Base-by-base conservation (phyloP, 2,797 vertebrate species). In the Rhynchonycteris naso region DNA sequence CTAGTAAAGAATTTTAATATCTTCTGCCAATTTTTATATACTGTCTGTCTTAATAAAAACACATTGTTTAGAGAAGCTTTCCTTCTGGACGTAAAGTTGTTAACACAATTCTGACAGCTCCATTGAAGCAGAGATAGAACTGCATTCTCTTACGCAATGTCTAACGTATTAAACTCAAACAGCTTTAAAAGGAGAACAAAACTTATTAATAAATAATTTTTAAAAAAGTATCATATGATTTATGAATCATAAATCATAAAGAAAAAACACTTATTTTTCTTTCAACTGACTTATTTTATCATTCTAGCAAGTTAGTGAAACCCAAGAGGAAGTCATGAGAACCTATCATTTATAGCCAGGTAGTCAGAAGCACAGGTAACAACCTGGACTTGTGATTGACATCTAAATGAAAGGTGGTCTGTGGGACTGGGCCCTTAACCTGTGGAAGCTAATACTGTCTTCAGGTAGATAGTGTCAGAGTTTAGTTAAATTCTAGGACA, bases 1-100 rank as follows among this genome's bases (percentile, higher is more conserved):
- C 76, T 95, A 83, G 50, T 43, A 90, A 97, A 89, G 91, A 66
- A 54, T 68, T 86, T 88, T 91, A 82, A 35, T 96, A 96, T 94
- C 66, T 84, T 72, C 8, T 94, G 88, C 24, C 80, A 97, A 90
- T 84, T 95, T 97, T 96, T 92, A 38, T 93, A 96, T 96, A 89
- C 75, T 38, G 7, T 96, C 96, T 97, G 75, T 96, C 71, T 97
- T 96, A 97, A 98, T 95, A 95, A 96, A 98, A 96, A 90, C 54
- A 95, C 80, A 96, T 95, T 97, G 63, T 97, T 97, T 96, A 93
- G 19, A 98, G 90, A 68, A 96, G 95, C 95, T 98, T 98, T 98
- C 98, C 98, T 97, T 98, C 97, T 50, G 97, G 97, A 96, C 98
- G 98, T 96, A 98, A 99, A 99, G 86, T 88, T 96, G 94, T 98